Evolutionary conservation across 1,140 invertebrate species (phyloP), one percentile per base, ranked within the genome.

Genomic region (Pseudomyrmex pallidus): DNA sequence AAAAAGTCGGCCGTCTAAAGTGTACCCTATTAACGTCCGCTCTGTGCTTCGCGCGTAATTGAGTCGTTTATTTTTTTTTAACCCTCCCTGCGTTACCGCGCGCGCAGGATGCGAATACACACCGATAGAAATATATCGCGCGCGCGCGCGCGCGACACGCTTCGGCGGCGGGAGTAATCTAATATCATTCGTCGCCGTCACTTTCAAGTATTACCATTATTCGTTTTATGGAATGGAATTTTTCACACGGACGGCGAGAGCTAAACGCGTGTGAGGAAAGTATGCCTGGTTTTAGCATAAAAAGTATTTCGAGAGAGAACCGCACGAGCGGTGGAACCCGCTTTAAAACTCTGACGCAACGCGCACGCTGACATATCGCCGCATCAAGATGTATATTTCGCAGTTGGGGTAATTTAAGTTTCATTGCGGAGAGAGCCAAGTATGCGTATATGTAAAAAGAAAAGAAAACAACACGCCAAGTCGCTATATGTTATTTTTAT

Each of bases 191-290:
- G 15, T 70, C 13, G 48, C 35, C 74, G 64, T 44, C 46, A 22
- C 59, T 52, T n/a, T 57, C 35, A 46, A 56, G 52, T 48, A 59
- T 78, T 54, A 13, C 52, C 22, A 56, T 70, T 35, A 22, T 17
- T 17, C 63, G 52, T 70, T 35, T 35, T 22, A 17, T 48, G 35
- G 44, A 70, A 35, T 15, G 76, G 35, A 22, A 25, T 35, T 67
- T 70, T 48, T 46, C 59, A 35, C 52, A 22, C 52, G 20, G 50
- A 50, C 54, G 63, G 44, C 35, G 35, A 48, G 66, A 78, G 54
- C 76, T 78, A 78, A 78, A 78, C 44, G 76, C 76, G 20, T 13
- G 66, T 13, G 66, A 78, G 54, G 64, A 70, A 78, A 35, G 22
- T 70, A 57, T 44, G 50, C n/a, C 22, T 35, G 22, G 50, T 76